Evolutionary conservation across 2,888 invertebrate species (phyloP).

Genomic region (Drosophila atripex): DNA sequence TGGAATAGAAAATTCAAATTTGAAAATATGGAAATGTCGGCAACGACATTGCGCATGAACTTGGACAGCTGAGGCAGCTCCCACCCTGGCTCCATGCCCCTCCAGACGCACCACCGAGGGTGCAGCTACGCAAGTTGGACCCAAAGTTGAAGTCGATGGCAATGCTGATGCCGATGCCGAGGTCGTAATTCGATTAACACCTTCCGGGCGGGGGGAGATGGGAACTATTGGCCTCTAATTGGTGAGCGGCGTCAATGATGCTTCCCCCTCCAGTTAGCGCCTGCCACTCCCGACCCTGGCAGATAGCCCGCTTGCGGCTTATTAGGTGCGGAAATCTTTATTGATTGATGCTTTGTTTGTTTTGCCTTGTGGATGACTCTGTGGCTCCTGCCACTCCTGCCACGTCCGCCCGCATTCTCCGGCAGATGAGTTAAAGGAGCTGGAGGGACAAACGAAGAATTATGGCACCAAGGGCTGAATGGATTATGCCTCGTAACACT

Average conservation of each 20-base stretch:
- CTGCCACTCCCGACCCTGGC: background rate
- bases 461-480: constrained; percentile 48
- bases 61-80: constrained; percentile 46
- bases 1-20: constrained; percentile 74
- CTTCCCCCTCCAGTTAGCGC: background rate
- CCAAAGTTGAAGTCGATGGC: constrained; percentile 17
- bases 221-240: constrained; percentile 73
- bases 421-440: constrained; percentile 2
- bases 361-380: constrained; percentile 56
- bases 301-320: constrained; percentile 57
- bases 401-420: constrained; percentile 59
- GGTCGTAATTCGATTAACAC: constrained; percentile 74
- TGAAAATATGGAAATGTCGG: constrained; percentile 72
- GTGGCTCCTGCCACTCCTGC: constrained; percentile 36
- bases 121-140: constrained; percentile 38
- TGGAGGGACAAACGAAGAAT: constrained; percentile 7
- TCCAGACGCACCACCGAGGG: constrained; percentile 35
- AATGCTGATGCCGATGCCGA: constrained; percentile 22
- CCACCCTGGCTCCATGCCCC: background rate
- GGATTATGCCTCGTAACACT: constrained; percentile 64
- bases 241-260: constrained; percentile 73
- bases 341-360: constrained; percentile 79
- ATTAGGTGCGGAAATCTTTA: constrained; percentile 81
- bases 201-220: constrained; percentile 47
- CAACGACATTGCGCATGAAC: constrained; percentile 42